phyloP scores from a whole-genome alignment of 2,113 vertebrate species.

The Bufo bufo region DNA sequence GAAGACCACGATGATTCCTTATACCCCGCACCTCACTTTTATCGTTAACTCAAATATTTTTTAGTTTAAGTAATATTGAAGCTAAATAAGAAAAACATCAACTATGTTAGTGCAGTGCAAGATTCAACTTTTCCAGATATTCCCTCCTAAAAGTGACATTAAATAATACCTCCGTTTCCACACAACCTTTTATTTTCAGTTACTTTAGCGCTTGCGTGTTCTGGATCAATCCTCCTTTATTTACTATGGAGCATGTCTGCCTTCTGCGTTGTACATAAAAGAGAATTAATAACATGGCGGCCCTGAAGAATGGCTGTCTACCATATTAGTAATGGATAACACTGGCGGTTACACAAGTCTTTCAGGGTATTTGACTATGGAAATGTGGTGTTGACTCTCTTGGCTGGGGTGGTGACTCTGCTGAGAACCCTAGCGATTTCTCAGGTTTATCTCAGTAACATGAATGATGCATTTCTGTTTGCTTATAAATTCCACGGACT shows the following conservation, averaged over 20 bases:
- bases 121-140: no score
- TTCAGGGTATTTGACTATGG: constrained; percentile 1
- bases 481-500: neutral
- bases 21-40: no score
- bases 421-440: neutral
- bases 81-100: no score
- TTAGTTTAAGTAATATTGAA: no score
- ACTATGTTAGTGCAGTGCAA: no score
- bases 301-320: neutral
- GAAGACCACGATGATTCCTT: no score
- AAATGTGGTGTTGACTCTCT: neutral
- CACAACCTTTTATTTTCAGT: neutral
- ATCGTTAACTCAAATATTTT: no score
- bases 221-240: neutral
- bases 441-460: neutral
- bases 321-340: neutral
- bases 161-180: no score
- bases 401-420: neutral
- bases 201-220: neutral
- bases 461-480: neutral
- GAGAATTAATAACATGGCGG: neutral
- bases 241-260: neutral
- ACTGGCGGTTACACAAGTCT: neutral
- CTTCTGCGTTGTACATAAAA: neutral
- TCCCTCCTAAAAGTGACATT: no score